These are phyloP conservation scores for Mesembrinibis cayennensis DNA, from an alignment of 2,113 vertebrate species.

Conservation along the genomic window DNA sequence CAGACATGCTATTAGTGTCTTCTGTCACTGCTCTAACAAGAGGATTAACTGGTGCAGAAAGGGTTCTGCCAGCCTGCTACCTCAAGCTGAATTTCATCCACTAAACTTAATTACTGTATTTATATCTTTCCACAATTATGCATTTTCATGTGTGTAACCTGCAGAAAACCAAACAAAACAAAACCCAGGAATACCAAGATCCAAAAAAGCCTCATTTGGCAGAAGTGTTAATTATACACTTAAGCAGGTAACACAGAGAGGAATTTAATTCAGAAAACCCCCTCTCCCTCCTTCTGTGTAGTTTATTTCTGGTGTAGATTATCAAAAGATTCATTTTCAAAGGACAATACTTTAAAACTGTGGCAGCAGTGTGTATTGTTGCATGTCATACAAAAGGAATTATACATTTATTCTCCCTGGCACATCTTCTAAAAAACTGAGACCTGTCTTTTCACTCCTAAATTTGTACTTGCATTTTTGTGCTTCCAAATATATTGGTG, in stretches of 20 bases:
- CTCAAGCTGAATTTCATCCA: neutral
- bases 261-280: neutral
- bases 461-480: neutral
- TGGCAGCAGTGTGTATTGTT: neutral
- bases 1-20: neutral
- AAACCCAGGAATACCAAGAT: neutral
- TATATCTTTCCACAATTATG: neutral
- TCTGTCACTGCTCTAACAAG: neutral
- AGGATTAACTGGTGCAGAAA: neutral
- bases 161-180: neutral
- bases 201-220: neutral
- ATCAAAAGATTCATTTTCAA: neutral
- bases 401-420: neutral
- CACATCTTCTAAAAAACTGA: neutral
- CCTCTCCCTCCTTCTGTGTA: neutral
- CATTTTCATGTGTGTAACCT: neutral
- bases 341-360: neutral
- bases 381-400: neutral
- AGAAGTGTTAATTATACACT: neutral
- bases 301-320: neutral
- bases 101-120: slow-evolving; percentile 1
- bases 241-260: neutral
- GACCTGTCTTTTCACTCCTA: neutral
- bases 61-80: neutral
- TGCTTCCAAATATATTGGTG: neutral